phyloP scores from a whole-genome alignment of 1,140 invertebrate species.

The Atta colombica region DNA sequence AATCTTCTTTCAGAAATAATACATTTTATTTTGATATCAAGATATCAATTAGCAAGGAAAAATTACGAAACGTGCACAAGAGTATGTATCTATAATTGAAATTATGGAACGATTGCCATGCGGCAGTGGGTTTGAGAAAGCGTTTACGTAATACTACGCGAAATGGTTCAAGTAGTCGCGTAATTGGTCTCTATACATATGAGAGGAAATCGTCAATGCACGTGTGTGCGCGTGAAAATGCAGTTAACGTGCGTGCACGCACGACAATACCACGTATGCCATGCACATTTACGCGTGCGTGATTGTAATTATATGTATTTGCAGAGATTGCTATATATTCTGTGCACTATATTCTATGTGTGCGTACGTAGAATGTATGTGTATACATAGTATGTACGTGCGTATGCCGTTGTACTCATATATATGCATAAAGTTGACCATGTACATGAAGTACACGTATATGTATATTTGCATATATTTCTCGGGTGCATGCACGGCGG shows the following conservation, averaged over 20 bases:
- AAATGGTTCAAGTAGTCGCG: constrained; percentile 67
- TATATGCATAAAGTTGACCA: not conserved
- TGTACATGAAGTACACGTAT: constrained; percentile 4
- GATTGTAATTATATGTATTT: not conserved
- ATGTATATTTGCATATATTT: constrained; percentile 68
- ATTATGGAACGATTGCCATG: constrained; percentile 44
- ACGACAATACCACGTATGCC: constrained; percentile 16
- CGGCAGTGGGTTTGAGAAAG: constrained; percentile 62
- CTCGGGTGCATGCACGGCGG: constrained; percentile 51
- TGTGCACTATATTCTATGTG: not conserved
- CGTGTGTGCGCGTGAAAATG: constrained; percentile 11
- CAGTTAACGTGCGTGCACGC: constrained; percentile 20
- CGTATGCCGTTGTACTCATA: not conserved
- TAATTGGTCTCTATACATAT: constrained; percentile 59
- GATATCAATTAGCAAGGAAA: not conserved
- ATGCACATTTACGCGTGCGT: not conserved
- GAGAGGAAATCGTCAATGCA: constrained; percentile 16
- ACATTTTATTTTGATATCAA: not conserved
- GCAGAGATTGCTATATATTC: not conserved
- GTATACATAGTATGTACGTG: not conserved
- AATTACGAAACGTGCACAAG: not conserved
- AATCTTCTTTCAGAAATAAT: not conserved
- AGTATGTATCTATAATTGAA: constrained; percentile 34
- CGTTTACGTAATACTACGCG: constrained; percentile 55
- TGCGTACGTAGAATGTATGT: not conserved